Conservation (phyloP, 2,888 invertebrate species). For the Crematogaster levior region DNA sequence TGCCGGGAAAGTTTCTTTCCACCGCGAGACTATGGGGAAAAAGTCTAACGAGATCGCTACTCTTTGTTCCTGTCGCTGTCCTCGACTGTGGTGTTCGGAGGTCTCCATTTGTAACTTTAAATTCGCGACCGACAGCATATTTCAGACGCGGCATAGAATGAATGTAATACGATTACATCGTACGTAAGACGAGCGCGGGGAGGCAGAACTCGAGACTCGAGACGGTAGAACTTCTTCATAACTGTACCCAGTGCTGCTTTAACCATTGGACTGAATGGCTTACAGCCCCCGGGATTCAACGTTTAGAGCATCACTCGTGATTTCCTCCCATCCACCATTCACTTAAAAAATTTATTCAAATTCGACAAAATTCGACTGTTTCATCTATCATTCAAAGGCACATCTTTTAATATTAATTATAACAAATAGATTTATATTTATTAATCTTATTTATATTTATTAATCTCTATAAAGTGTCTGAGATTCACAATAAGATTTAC, state of each 20-base stretch:
- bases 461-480: background rate
- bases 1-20: slow-evolving; percentile 30
- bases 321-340: background rate
- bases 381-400: background rate
- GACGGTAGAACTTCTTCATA: slow-evolving; percentile 40
- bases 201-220: slow-evolving; percentile 10
- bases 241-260: slow-evolving; percentile 27
- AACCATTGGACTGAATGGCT: slow-evolving; percentile 32
- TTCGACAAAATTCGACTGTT: slow-evolving; percentile 3
- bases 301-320: slow-evolving; percentile 9
- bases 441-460: too few relatives aligned
- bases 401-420: background rate
- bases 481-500: background rate
- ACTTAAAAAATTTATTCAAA: slow-evolving; percentile 1
- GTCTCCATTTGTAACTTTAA: slow-evolving; percentile 50
- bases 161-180: slow-evolving; percentile 42
- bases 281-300: slow-evolving; percentile 37
- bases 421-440: background rate
- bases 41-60: slow-evolving; percentile 38
- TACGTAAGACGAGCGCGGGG: slow-evolving; percentile 22
- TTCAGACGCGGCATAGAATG: slow-evolving; percentile 35
- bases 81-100: slow-evolving; percentile 10
- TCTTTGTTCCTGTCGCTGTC: slow-evolving; percentile 35
- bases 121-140: slow-evolving; percentile 52
- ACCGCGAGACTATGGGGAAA: background rate